A percentile compares a stretch with the other conserved stretches of the same genome.
phyloP scores from a whole-genome alignment of 2,797 vertebrate species.

The Lacerta agilis region DNA sequence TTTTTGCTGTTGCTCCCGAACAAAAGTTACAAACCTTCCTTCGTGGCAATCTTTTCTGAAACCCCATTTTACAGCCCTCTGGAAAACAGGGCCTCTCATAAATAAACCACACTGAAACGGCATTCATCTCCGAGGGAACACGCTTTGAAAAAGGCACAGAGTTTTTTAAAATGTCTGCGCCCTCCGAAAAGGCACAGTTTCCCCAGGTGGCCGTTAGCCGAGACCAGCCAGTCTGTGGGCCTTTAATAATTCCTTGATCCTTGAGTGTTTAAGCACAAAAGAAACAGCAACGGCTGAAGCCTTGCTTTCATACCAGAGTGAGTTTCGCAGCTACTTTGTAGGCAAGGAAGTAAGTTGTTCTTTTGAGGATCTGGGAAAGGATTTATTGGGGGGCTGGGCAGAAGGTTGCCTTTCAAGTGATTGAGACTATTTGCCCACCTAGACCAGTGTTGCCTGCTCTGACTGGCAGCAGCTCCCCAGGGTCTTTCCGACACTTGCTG shows the following conservation, averaged over 20 bases:
- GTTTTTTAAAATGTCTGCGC: slow-evolving; percentile 32
- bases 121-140: slow-evolving; percentile 53
- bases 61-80: slow-evolving; percentile 19
- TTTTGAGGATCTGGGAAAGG: slow-evolving; percentile 12
- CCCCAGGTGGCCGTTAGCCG: slow-evolving; percentile 39
- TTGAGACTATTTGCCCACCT: background rate
- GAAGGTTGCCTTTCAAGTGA: no score
- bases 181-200: slow-evolving; percentile 41
- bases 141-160: slow-evolving; percentile 57
- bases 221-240: background rate
- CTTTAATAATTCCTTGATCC: slow-evolving; percentile 57
- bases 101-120: slow-evolving; percentile 4
- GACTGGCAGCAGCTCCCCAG: background rate
- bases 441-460: background rate
- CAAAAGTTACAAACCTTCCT: background rate
- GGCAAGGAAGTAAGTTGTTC: slow-evolving; percentile 48
- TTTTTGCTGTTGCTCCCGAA: background rate
- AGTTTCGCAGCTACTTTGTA: slow-evolving; percentile 53
- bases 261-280: slow-evolving; percentile 62
- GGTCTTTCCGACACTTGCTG: no score
- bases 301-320: slow-evolving; percentile 54
- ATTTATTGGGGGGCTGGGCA: background rate
- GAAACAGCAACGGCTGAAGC: slow-evolving; percentile 53
- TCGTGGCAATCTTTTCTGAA: slow-evolving; percentile 18
- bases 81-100: background rate